Evolutionary conservation across 2,797 vertebrate genomes (phyloP).

Genomic region (Halcyon smyrnensis): DNA sequence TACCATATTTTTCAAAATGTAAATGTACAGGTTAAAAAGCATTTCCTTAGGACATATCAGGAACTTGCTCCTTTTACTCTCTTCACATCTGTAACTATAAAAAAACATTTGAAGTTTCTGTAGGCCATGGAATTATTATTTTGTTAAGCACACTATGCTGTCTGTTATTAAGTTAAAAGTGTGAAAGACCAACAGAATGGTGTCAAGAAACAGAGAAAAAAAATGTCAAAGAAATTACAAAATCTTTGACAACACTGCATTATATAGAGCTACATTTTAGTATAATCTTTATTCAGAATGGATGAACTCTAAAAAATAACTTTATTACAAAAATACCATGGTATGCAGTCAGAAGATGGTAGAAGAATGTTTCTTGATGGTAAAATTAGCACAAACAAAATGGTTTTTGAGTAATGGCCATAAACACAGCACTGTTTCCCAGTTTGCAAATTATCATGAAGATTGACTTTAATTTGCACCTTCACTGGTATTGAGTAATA

Average conservation of each 20-base stretch:
- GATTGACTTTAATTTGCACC: neutral
- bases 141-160: neutral
- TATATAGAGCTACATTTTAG: neutral
- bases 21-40: neutral
- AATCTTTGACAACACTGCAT: neutral
- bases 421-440: neutral
- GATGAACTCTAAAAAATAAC: neutral
- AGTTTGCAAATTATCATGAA: neutral
- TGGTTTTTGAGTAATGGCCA: neutral
- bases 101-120: neutral
- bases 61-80: neutral
- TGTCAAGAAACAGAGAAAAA: neutral
- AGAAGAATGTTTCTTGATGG: neutral
- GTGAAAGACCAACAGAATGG: neutral
- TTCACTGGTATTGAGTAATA: neutral
- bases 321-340: neutral
- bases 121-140: neutral
- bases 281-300: neutral
- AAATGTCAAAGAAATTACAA: neutral
- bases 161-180: neutral
- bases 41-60: neutral
- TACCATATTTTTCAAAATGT: neutral
- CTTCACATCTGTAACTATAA: neutral
- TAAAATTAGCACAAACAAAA: neutral
- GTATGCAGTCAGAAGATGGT: neutral